Base-by-base conservation (phyloP, 1,140 invertebrate species). In the Nasonia vitripennis region DNA sequence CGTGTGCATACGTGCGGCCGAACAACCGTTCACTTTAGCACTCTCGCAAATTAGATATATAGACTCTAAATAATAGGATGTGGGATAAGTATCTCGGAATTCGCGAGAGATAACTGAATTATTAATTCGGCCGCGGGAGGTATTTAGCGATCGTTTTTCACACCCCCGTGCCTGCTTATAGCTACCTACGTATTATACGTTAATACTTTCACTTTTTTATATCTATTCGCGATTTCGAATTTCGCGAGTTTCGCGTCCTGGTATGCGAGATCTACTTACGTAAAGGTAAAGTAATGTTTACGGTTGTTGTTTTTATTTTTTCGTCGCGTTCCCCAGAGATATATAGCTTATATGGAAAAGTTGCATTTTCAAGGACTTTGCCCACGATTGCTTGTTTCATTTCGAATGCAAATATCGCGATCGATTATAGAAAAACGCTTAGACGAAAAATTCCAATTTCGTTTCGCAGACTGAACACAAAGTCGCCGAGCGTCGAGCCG, bases 401-500 rank as follows among this genome's bases (percentile, higher is more conserved):
- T 45, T 0, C 41, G 41, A 10, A 45, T 10, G 41, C 41, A 45
- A 45, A 45, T 45, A 4, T 37, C 9, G 41, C 41, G 34, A 34
- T 34, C 2, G 5, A 51, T 51, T 51, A 51, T 51, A 48, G 45
- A 11, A 48, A 34, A 34, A 34, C 34, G 34, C 5, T 34, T 34
- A 34, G 34, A 6, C 14, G 1, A 62, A n/a, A 62, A 62, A 62
- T 62, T 62, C 17, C 55, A n/a, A 71, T 71, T 71, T 71, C 14
- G 12, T 34, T 20, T 45, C 37, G 73, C 34, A 78, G 78, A 11
- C 23, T 41, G 71, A 77, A 7, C 23, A 77, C 37, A 10, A 67
- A 80, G 41, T 79, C 82, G 20, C 85, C 78, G 7, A 78, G 71
- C 2, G 11, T 89, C 51, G 88, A 89, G 62, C n/a, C 34, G 23